phyloP scores from a whole-genome alignment of 1,140 invertebrate species.

The Ruditapes philippinarum region DNA sequence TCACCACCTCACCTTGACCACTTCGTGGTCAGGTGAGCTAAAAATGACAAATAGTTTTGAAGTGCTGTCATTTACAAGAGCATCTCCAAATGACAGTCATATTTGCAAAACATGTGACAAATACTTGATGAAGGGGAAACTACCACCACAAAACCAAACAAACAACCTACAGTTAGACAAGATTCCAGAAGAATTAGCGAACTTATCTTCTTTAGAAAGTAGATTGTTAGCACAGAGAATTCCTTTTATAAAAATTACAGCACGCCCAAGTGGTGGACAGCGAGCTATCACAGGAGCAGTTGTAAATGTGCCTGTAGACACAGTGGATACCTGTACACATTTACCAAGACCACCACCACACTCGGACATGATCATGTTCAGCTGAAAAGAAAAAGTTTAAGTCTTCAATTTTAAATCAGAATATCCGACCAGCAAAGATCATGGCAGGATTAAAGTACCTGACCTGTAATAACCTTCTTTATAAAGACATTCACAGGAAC shows the following conservation, averaged over 20 bases:
- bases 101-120: conserved; percentile 13
- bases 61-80: no score
- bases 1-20: no score
- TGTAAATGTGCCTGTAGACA: conserved; percentile 52
- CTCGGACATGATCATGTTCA: not conserved
- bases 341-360: conserved; percentile 35
- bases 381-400: conserved; percentile 35
- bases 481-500: no score
- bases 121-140: conserved; percentile 8
- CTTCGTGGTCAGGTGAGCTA: no score
- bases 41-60: not conserved
- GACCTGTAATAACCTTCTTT: no score
- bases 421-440: no score
- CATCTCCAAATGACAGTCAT: not conserved
- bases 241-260: conserved; percentile 37
- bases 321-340: conserved; percentile 27
- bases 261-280: conserved; percentile 31
- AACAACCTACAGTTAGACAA: conserved; percentile 1
- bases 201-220: not conserved
- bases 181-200: conserved; percentile 23
- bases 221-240: conserved; percentile 34
- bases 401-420: conserved; percentile 15
- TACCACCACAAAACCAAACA: conserved; percentile 36
- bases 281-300: conserved; percentile 28
- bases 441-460: no score